Base-by-base conservation (phyloP, 2,888 invertebrate genomes). In the Xanthia togata region DNA sequence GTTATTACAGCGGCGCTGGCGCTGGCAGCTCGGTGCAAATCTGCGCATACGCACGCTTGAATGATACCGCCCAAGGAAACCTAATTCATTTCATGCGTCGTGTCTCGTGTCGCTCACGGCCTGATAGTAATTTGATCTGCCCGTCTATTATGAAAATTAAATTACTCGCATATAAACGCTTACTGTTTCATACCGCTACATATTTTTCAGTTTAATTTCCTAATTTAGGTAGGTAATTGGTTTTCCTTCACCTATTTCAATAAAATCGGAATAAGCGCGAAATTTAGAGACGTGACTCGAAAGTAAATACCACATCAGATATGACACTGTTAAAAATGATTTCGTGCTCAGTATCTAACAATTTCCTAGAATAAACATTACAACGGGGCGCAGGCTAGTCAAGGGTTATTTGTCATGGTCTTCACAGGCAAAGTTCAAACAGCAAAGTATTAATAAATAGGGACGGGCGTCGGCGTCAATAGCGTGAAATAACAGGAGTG, bases 1-100 rank as follows among this genome's bases (percentile, higher is more conserved):
- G 89, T 88, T 90, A 90, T 89, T 89, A 88, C 84, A 79, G 83
- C 80, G 87, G 76, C 83, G 86, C 81, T 83, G 84, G 87, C 87
- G 85, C 83, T 85, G 86, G 84, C 89, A 85, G 84, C 83, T 64
- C 79, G 78, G 70, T 74, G 83, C 77, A 83, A 86, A 86, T 88
- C 83, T 83, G 76, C 84, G 85, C 86, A 87, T 88, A 90, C 88
- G 88, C 89, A 89, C 83, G 85, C 81, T 82, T 88, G 90, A 92
- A 90, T 90, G 89, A 90, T 91, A 90, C 86, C 90, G 92, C 92
- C 92, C 86, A 88, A 89, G 91, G 92, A 92, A 91, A 91, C 91
- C 90, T 91, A 92, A 93, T 93, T 93, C 90, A 92, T 93, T 94
- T 93, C 91, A 93, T 92, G 92, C 93, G 88, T 92, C 91, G 86